These are phyloP conservation scores for Brenthis ino DNA, from an alignment of 2,888 invertebrate genomes.

Conservation along the genomic window DNA sequence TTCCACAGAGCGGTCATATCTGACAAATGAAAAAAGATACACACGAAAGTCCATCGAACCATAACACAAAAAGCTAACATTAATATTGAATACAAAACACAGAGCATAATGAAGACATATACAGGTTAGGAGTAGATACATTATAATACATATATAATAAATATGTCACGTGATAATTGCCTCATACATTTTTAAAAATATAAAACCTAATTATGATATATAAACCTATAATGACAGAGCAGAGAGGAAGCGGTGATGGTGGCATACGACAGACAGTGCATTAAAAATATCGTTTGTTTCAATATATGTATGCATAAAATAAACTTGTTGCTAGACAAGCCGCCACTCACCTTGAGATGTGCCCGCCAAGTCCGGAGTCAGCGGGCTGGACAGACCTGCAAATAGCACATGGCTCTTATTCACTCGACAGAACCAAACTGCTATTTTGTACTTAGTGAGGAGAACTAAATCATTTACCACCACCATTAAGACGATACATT, in stretches of 20 bases:
- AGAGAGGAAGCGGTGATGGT: slow-evolving; percentile 83
- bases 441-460: slow-evolving; percentile 11
- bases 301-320: slow-evolving; percentile 82
- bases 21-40: slow-evolving; percentile 49
- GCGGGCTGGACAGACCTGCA: slow-evolving; percentile 84
- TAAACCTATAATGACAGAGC: slow-evolving; percentile 83
- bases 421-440: slow-evolving; percentile 36
- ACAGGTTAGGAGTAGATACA: slow-evolving; percentile 74
- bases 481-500: slow-evolving; percentile 17
- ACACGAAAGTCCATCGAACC: slow-evolving; percentile 72
- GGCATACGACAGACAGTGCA: slow-evolving; percentile 83
- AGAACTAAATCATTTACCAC: slow-evolving; percentile 14
- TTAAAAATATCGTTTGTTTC: slow-evolving; percentile 82
- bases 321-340: slow-evolving; percentile 79
- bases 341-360: slow-evolving; percentile 92
- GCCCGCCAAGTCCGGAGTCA: slow-evolving; percentile 88
- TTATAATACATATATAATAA: slow-evolving; percentile 65
- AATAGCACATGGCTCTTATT: slow-evolving; percentile 57
- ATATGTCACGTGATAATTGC: slow-evolving; percentile 80
- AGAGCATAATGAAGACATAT: slow-evolving; percentile 79
- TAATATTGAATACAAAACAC: slow-evolving; percentile 78
- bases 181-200: slow-evolving; percentile 77
- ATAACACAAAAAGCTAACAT: slow-evolving; percentile 81
- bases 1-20: slow-evolving; percentile 51
- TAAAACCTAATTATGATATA: slow-evolving; percentile 79